These are phyloP conservation scores for Vidua chalybeata DNA, from an alignment of 2,113 vertebrate genomes.

Conservation along the genomic window DNA sequence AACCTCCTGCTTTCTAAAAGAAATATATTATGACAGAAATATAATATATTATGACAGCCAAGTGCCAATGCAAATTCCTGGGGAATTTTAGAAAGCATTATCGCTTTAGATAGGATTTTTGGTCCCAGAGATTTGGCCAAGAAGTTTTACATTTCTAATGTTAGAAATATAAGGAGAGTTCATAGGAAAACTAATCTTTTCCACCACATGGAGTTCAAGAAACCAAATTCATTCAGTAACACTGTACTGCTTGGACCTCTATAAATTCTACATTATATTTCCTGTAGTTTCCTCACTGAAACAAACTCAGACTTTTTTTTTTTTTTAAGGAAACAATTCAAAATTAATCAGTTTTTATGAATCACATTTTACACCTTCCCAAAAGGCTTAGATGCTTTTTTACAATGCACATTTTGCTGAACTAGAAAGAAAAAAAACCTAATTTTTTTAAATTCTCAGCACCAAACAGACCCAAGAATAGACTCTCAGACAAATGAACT, in stretches of 20 bases:
- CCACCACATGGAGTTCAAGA: not conserved
- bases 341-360: not conserved
- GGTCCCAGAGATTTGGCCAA: not conserved
- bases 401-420: not conserved
- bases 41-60: not conserved
- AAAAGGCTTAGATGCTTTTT: not conserved
- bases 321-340: not conserved
- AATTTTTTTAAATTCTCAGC: not conserved
- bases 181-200: not conserved
- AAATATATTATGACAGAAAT: slow-evolving; percentile 26
- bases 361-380: not conserved
- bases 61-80: slow-evolving; percentile 13
- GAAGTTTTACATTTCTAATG: not conserved
- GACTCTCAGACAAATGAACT: not conserved
- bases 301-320: not conserved
- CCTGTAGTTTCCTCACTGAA: not conserved
- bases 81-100: not conserved
- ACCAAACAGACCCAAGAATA: not conserved
- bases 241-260: not conserved
- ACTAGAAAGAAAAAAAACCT: not conserved
- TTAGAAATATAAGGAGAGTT: not conserved
- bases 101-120: not conserved
- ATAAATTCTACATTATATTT: not conserved
- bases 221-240: not conserved
- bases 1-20: not conserved